Base-by-base conservation (phyloP, 2,113 vertebrate genomes). In the Rhinoptilus africanus region DNA sequence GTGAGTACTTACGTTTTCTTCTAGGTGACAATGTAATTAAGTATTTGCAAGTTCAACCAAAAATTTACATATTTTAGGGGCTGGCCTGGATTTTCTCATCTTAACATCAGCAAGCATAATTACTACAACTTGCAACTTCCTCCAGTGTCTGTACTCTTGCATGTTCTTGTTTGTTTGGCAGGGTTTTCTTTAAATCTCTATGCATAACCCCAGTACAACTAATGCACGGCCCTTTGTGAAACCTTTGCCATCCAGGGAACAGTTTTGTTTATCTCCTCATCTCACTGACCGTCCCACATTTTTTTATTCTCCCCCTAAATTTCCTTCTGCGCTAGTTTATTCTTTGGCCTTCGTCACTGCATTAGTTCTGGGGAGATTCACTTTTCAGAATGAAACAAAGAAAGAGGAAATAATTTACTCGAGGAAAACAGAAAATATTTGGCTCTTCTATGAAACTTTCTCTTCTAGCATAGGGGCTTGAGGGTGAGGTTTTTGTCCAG, bases 341-440 rank as follows among this genome's bases (percentile, higher is more conserved):
- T 75, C 51, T 45, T 80, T 84, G 76, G 71, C 77, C 64, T 95
- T 88, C 92, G 60, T 48, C 48, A 79, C 8, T 59, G 59, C 47
- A 19, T 67, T 77, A 89, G 83, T 50, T 94, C 86, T 89, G 71
- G 45, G 56, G 41, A 81, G 60, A 89, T 62, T 93, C 88, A 72
- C 77, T 88, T 92, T 92, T 51, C 69, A 43, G 64, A 93, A 63
- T 26, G 88, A 88, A 91, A 81, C 8, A 91, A 91, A 80, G 26
- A 85, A 85, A 63, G 34, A 73, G 68, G 80, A 95, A 94, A 95
- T 89, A 41, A 91, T 91, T 91, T 87, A 95, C 77, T 63, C 81
- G 34, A 12, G 22, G 37, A 66, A 8, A 30, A 85, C 1, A 2
- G 54, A 73, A 93, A 94, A 78, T 21, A 92, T 43, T 66, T 84